Evolutionary conservation across 2,888 invertebrate genomes (phyloP), one percentile per base, ranked within the genome.

Genomic region (Axea sp.): DNA sequence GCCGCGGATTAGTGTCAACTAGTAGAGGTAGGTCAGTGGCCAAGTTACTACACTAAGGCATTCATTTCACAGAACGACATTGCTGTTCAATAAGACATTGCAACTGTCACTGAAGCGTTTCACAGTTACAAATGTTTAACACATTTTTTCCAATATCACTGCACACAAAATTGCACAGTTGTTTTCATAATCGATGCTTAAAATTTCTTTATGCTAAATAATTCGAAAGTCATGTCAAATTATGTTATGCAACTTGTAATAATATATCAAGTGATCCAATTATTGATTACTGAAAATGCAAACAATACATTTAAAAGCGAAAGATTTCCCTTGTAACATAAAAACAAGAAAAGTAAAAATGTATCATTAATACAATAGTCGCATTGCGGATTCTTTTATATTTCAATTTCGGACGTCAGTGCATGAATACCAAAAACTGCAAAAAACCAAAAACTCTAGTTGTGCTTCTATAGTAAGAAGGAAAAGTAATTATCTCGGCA

Each of bases 31-130:
- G 60, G 67, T 67, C 69, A 59, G 39, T 55, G 59, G 49, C 69
- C 51, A 69, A 65, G 60, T 73, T 65, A 64, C 76, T 69, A 62
- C 59, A 75, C 64, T 67, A 35, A 73, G 43, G 55, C 65, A 67
- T 69, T 73, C 57, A 75, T 69, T 69, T 75, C 45, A 26, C 45
- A 33, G 64, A 72, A 49, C 73, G 60, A 73, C 73, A 71, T 49
- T 75, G 69, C 65, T 53, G 62, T 62, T 71, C 65, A 49, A 51
- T 57, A 37, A 65, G 71, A 68, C 55, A 19, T 62, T 64, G 67
- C 59, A 33, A 64, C 33, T 71, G 26, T 67, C 73, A 73, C 12
- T 51, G 60, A 60, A 73, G 71, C 73, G 71, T 72, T 76, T 55
- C 69, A 14, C 39, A 65, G 62, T 76, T 67, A 51, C 62, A 43